phyloP scores from a whole-genome alignment of 1,140 invertebrate genomes.

The Neocloeon triangulifer region DNA sequence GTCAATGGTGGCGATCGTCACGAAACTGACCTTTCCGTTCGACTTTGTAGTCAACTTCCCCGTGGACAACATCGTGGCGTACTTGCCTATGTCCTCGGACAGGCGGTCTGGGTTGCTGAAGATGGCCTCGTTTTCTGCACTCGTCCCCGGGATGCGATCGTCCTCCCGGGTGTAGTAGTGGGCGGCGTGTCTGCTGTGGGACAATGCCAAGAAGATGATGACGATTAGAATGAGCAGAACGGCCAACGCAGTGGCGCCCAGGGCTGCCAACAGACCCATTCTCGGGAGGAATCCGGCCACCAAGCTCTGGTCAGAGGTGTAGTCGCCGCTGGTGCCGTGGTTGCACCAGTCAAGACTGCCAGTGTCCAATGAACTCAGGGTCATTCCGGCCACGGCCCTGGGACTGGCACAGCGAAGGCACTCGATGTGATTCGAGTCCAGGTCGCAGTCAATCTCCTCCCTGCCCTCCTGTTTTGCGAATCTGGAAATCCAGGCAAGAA shows the following conservation, averaged over 20 bases:
- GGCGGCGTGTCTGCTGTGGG: constrained; percentile 34
- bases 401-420: constrained; percentile 25
- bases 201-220: constrained; percentile 18
- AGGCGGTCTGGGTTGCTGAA: too few relatives aligned
- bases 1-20: constrained; percentile 19
- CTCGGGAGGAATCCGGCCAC: constrained; percentile 20
- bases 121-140: constrained; percentile 21
- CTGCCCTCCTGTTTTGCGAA: constrained; percentile 17
- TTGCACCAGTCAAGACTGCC: constrained; percentile 25
- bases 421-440: constrained; percentile 7
- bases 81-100: too few relatives aligned
- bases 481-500: constrained; percentile 25
- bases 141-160: constrained; percentile 17
- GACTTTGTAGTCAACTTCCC: background rate
- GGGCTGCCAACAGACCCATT: constrained; percentile 29
- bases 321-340: constrained; percentile 8
- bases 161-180: constrained; percentile 52
- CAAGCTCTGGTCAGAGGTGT: constrained; percentile 13
- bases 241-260: constrained; percentile 18
- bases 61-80: too few relatives aligned
- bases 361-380: constrained; percentile 20
- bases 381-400: constrained; percentile 21
- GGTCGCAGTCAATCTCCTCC: constrained; percentile 2
- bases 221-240: constrained; percentile 24
- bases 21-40: constrained; percentile 6